Percentiles rank a stretch among this genome's conserved stretches.
phyloP scores from a whole-genome alignment of 2,797 vertebrate genomes.

The Enteromius thamalakanensis region DNA sequence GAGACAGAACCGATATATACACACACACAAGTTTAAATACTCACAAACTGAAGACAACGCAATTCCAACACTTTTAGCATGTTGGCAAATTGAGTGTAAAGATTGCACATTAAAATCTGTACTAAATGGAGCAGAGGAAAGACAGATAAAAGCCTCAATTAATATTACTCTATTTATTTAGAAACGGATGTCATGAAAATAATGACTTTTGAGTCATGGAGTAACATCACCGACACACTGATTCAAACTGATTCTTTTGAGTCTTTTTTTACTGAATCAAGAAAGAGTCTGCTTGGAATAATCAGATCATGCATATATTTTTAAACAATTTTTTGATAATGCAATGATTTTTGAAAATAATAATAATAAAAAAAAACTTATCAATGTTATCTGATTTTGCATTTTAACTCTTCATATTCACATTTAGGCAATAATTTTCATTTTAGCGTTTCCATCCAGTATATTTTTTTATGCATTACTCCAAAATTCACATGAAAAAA shows the following conservation, averaged over 20 bases:
- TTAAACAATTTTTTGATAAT: neutral
- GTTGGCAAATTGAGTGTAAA: conserved; percentile 2
- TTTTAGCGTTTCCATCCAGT: neutral
- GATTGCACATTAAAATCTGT: neutral
- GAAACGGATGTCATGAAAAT: neutral
- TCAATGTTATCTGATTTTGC: too few relatives aligned
- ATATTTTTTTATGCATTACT: neutral
- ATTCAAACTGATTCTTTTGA: neutral
- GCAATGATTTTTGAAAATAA: too few relatives aligned
- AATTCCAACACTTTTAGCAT: neutral
- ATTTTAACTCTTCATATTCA: neutral
- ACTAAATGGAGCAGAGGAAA: neutral
- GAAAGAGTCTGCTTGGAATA: neutral
- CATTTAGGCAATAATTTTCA: neutral
- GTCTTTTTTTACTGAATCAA: neutral
- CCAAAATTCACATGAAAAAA: neutral
- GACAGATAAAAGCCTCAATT: conserved; percentile 3
- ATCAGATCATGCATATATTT: neutral
- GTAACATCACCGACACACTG: neutral
- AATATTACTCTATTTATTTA: neutral
- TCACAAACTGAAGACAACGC: neutral
- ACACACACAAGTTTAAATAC: neutral
- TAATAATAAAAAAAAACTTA: too few relatives aligned
- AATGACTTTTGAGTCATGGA: neutral
- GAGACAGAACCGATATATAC: neutral